A percentile compares a stretch with the other conserved stretches of the same genome.
These are phyloP conservation scores for Zophobas atratus DNA, from an alignment of 1,140 invertebrate species.

Conservation along the genomic window DNA sequence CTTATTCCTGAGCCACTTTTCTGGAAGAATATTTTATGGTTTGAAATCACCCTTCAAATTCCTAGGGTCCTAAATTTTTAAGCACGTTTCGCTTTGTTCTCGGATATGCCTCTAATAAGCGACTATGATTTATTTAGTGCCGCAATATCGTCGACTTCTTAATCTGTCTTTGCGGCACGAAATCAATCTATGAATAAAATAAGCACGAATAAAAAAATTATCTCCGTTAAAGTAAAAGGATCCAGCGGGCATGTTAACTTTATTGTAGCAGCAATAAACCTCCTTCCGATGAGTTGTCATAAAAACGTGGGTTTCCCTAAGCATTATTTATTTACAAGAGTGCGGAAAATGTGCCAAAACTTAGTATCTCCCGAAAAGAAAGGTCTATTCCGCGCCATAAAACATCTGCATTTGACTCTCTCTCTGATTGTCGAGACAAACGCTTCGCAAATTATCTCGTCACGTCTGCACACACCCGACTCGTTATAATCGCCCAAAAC, in stretches of 20 bases:
- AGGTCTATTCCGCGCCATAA: background rate
- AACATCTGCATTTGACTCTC: background rate
- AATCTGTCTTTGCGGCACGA: too few species aligned
- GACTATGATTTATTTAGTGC: too few species aligned
- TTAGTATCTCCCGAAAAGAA: background rate
- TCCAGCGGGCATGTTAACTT: background rate
- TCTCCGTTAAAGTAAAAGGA: background rate
- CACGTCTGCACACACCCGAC: background rate
- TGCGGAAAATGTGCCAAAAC: conserved; percentile 4
- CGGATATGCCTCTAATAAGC: too few species aligned
- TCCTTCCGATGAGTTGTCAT: conserved; percentile 13
- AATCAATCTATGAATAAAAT: background rate
- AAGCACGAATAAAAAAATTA: background rate
- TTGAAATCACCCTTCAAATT: too few species aligned
- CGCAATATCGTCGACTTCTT: too few species aligned
- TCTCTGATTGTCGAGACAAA: background rate
- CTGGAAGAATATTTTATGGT: too few species aligned
- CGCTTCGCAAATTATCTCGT: conserved; percentile 19
- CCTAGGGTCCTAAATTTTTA: too few species aligned
- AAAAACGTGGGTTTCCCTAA: conserved; percentile 18
- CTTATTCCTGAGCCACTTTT: background rate
- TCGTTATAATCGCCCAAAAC: background rate
- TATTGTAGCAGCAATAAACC: conserved; percentile 13
- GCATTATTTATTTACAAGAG: conserved; percentile 18
- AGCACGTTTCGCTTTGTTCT: background rate